These are phyloP conservation scores for Pyrgilauda ruficollis DNA, from an alignment of 2,113 vertebrate genomes.

Conservation along the genomic window DNA sequence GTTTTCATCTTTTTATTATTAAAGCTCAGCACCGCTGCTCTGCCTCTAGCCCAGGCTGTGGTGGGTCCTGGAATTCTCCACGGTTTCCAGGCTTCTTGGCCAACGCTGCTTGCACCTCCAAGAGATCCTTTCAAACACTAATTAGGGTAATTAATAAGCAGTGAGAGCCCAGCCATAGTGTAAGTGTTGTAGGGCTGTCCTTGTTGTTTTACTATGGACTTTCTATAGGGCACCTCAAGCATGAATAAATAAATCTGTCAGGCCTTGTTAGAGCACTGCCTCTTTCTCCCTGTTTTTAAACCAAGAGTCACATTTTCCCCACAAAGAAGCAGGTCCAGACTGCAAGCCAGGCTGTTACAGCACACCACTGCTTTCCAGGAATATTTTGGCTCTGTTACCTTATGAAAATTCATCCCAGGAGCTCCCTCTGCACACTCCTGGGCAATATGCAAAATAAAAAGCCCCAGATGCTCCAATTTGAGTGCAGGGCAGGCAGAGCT, in stretches of 20 bases:
- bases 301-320: neutral
- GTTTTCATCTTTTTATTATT: neutral
- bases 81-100: neutral
- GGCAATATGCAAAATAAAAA: neutral
- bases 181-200: neutral
- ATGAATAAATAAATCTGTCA: neutral
- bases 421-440: neutral
- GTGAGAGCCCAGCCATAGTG: neutral
- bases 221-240: conserved; percentile 16
- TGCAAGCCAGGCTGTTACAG: neutral
- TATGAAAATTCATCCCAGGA: neutral
- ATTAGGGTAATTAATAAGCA: conserved; percentile 41
- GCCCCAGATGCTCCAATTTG: neutral
- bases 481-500: neutral
- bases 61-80: neutral
- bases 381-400: neutral
- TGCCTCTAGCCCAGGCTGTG: neutral
- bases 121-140: conserved; percentile 29
- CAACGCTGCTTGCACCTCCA: neutral
- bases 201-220: neutral
- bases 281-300: neutral
- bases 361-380: conserved; percentile 14
- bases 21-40: neutral
- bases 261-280: neutral
- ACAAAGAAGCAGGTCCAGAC: neutral